phyloP scores from a whole-genome alignment of 2,888 invertebrate species.

The Acanthosepion lycidas region DNA sequence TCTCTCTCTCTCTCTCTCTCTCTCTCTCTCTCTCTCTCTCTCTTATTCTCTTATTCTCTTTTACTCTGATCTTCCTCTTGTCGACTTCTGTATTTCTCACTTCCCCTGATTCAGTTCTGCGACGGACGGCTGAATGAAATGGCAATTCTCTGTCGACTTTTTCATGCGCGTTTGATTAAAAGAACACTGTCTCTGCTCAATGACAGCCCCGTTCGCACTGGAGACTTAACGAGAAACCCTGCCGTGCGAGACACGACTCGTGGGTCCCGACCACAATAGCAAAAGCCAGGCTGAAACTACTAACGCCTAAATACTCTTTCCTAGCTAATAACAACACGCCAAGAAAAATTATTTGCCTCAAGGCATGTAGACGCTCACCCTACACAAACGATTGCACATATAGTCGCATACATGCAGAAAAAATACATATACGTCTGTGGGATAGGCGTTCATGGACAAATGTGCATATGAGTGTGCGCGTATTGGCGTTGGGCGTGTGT shows the following conservation, averaged over 20 bases:
- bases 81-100: not conserved
- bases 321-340: conserved; percentile 33
- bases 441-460: not conserved
- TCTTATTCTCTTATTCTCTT: not conserved
- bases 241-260: conserved; percentile 12
- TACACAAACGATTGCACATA: not conserved
- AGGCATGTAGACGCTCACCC: not conserved
- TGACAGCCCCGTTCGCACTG: not conserved
- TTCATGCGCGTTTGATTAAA: conserved; percentile 33
- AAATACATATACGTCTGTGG: not conserved
- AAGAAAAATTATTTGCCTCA: not conserved
- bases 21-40: not conserved
- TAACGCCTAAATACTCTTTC: conserved; percentile 18
- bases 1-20: not conserved
- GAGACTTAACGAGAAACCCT: conserved; percentile 8
- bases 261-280: not conserved
- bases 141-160: conserved; percentile 33
- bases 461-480: not conserved
- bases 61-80: not conserved
- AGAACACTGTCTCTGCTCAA: not conserved
- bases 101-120: not conserved
- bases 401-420: not conserved
- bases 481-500: too few species aligned
- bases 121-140: not conserved
- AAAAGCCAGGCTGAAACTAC: conserved; percentile 21